Evolutionary conservation across 2,113 vertebrate genomes (phyloP), one percentile per base, ranked within the genome.

Genomic region (Furnarius figulus): DNA sequence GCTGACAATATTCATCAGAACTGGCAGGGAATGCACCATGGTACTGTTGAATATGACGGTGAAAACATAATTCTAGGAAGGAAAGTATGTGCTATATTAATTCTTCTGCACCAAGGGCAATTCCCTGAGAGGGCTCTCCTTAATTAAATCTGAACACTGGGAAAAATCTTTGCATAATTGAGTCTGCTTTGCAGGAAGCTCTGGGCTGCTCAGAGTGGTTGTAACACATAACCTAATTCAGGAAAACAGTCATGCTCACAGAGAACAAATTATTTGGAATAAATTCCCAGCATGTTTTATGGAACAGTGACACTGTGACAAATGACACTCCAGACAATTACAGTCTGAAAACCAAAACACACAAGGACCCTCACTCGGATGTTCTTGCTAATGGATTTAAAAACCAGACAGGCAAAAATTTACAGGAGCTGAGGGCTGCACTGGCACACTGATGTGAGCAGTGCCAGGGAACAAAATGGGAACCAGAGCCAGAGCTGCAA

Each of bases 11-110:
- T 99, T 99, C 90, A 99, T 98, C 44, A 98, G 76, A 90, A 99
- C 98, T 2, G 99, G 99, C 78, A 99, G 71, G n/a, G 99, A 99
- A 93, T 99, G 99, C 63, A 99, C 98, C 42, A 99, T 99, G 85
- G 99, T 99, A 72, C 99, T 99, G 96, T 99, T 99, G 96, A 99
- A 99, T 7, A 98, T 63, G 50, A 98, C 58, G 11, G 76, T 96
- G 93, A 99, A 99, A 50, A 97, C 83, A 12, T 98, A 99, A 61
- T 96, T 98, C 99, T 99, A 94, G 88, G 65, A 89, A 80, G 93
- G 83, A 40, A 93, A 73, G 49, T 0, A 35, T 1, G 23, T 46
- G 73, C 21, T 74, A 3, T 1, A 2, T 84, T 74, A 63, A 86
- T 77, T 67, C 76, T 53, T 11, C 71, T 52, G 59, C 79, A 37